Evolutionary conservation across 2,888 invertebrate species (phyloP).

Genomic region (Agrilus mali): DNA sequence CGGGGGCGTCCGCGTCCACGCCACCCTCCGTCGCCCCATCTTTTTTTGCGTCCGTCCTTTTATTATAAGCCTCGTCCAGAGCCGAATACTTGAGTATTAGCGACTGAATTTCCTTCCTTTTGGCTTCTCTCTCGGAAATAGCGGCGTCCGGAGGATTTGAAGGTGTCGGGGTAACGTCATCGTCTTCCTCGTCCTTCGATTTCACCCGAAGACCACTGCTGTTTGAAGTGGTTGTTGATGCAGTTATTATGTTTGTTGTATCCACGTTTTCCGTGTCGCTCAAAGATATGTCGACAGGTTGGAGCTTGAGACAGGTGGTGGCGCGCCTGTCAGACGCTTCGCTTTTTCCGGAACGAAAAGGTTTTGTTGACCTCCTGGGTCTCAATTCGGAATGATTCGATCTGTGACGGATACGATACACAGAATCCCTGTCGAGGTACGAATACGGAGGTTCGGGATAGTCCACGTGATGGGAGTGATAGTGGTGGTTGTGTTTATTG

Average conservation of each 20-base stretch:
- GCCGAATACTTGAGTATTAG: conserved; percentile 74
- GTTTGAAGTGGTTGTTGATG: background rate
- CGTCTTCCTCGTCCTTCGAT: conserved; percentile 20
- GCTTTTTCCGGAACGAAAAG: conserved; percentile 50
- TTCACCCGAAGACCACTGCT: background rate
- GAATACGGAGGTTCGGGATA: conserved; percentile 29
- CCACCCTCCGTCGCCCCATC: conserved; percentile 33
- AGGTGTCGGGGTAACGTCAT: conserved; percentile 38
- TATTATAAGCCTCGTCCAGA: conserved; percentile 56
- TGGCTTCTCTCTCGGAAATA: conserved; percentile 60
- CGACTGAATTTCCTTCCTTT: conserved; percentile 71
- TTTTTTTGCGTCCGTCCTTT: conserved; percentile 8
- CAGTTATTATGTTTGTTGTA: background rate
- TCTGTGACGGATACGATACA: conserved; percentile 28
- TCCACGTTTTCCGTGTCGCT: conserved; percentile 32
- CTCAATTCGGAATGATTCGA: conserved; percentile 31
- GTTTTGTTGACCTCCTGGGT: conserved; percentile 34
- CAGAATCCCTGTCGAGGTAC: conserved; percentile 27
- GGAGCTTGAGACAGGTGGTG: conserved; percentile 32
- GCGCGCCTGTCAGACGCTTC: conserved; percentile 41
- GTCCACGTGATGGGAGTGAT: conserved; percentile 8
- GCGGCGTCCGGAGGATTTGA: conserved; percentile 37
- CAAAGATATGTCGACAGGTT: conserved; percentile 35
- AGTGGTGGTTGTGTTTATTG: conserved; percentile 5
- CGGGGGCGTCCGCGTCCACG: conserved; percentile 26